phyloP scores from a whole-genome alignment of 2,797 vertebrate species.

The Danio aesculapii region DNA sequence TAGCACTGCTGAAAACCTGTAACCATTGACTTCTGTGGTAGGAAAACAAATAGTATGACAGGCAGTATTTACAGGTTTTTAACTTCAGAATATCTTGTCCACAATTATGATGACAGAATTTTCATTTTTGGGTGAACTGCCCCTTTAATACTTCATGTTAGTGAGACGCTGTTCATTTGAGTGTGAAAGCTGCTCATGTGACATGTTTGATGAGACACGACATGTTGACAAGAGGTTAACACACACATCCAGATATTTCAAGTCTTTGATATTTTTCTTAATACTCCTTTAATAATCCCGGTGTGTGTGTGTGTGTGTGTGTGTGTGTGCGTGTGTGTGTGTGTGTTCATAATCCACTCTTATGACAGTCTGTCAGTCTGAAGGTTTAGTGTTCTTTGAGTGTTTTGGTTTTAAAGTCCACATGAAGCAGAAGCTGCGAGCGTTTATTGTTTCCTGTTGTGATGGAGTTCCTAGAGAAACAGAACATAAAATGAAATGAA shows the following conservation, averaged over 20 bases:
- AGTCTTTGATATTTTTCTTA: not conserved
- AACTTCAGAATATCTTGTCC: too few species aligned
- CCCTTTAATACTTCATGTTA: not conserved
- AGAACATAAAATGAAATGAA: too few species aligned
- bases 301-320: not conserved
- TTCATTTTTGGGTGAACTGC: too few species aligned
- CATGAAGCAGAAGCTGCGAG: too few species aligned
- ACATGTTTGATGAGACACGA: not conserved
- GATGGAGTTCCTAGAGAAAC: too few species aligned
- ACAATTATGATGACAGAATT: too few species aligned
- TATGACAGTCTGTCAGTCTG: slow-evolving; percentile 41
- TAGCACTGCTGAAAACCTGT: too few species aligned
- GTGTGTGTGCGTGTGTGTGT: not conserved
- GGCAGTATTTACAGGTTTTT: too few species aligned
- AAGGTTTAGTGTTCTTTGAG: slow-evolving; percentile 12
- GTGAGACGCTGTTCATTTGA: not conserved
- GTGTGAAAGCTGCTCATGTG: not conserved
- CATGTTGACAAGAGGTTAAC: not conserved
- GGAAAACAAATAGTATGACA: too few species aligned
- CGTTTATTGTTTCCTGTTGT: too few species aligned
- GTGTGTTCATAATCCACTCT: slow-evolving; percentile 40
- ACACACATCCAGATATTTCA: not conserved
- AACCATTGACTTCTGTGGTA: too few species aligned
- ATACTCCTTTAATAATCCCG: slow-evolving; percentile 18
- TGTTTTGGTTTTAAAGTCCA: too few species aligned